Evolutionary conservation across 1,140 invertebrate genomes (phyloP).

Genomic region (Euschistus heros): DNA sequence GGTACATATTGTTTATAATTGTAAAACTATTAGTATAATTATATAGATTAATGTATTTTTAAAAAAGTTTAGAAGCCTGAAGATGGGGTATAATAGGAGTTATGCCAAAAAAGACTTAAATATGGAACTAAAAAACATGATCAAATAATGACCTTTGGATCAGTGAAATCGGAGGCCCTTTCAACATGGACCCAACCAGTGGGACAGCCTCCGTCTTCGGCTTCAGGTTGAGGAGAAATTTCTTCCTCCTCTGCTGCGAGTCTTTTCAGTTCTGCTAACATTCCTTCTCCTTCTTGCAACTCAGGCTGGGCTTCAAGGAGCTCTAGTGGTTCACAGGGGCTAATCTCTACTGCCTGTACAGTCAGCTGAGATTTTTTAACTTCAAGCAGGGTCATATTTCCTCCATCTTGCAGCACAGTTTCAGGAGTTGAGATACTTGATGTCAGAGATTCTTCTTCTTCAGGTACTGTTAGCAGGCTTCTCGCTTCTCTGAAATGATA

Average conservation of each 20-base stretch:
- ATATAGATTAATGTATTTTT: too few species aligned
- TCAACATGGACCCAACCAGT: constrained; percentile 69
- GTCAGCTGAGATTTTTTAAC: background rate
- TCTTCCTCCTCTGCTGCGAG: constrained; percentile 36
- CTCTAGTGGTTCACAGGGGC: background rate
- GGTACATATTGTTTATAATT: too few species aligned
- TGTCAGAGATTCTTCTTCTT: constrained; percentile 54
- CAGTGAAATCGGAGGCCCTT: constrained; percentile 60
- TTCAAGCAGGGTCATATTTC: background rate
- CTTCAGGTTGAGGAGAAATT: constrained; percentile 11
- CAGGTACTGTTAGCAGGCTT: constrained; percentile 46
- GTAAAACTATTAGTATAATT: too few species aligned
- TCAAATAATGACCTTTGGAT: constrained; percentile 52
- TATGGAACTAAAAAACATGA: too few species aligned
- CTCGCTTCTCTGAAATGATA: constrained; percentile 28
- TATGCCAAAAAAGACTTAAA: too few species aligned
- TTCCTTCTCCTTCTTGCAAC: background rate
- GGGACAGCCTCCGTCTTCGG: constrained; percentile 40
- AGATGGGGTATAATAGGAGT: too few species aligned
- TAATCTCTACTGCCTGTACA: background rate
- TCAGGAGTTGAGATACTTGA: constrained; percentile 52
- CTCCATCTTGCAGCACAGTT: constrained; percentile 33
- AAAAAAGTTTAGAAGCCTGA: too few species aligned
- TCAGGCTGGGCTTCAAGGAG: background rate
- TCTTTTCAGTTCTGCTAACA: constrained; percentile 51